Percentiles rank a stretch among this genome's conserved stretches.
phyloP scores from a whole-genome alignment of 1,140 invertebrate species.

The Neodiprion lecontei region DNA sequence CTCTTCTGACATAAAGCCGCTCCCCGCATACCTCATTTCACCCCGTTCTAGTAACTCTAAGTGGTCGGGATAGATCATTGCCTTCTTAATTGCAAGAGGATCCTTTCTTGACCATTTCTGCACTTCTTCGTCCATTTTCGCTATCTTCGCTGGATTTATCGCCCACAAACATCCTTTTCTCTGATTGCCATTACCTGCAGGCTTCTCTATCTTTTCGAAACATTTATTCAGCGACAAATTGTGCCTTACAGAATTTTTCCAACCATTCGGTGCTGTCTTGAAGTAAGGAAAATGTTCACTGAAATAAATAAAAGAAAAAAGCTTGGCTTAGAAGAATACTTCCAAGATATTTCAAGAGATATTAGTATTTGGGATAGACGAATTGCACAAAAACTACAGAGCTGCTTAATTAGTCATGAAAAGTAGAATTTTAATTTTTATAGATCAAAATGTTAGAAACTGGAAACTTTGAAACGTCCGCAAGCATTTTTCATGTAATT shows the following conservation, averaged over 20 bases:
- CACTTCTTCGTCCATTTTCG: constrained; percentile 97
- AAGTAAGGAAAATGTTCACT: constrained; percentile 98
- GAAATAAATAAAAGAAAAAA: constrained; percentile 58
- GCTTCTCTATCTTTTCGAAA: constrained; percentile 97
- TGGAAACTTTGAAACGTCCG: too few relatives aligned
- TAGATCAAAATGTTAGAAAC: background rate
- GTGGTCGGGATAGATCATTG: constrained; percentile 90
- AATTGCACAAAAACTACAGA: background rate
- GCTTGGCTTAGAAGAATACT: background rate
- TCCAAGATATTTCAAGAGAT: background rate
- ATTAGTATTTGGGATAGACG: background rate
- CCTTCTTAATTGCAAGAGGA: constrained; percentile 81
- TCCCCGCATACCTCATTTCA: constrained; percentile 79
- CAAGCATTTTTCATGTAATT: background rate
- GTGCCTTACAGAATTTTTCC: constrained; percentile 97
- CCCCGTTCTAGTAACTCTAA: constrained; percentile 82
- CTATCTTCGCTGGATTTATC: constrained; percentile 91
- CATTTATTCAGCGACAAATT: constrained; percentile 97
- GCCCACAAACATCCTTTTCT: constrained; percentile 94
- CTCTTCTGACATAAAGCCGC: constrained; percentile 61
- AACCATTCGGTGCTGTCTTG: constrained; percentile 95
- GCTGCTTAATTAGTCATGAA: background rate
- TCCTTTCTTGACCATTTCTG: constrained; percentile 96
- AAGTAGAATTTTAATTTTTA: background rate
- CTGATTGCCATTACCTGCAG: constrained; percentile 79